Evolutionary conservation across 2,113 vertebrate species (phyloP), one percentile per base, ranked within the genome.

Genomic region (Ciconia boyciana): DNA sequence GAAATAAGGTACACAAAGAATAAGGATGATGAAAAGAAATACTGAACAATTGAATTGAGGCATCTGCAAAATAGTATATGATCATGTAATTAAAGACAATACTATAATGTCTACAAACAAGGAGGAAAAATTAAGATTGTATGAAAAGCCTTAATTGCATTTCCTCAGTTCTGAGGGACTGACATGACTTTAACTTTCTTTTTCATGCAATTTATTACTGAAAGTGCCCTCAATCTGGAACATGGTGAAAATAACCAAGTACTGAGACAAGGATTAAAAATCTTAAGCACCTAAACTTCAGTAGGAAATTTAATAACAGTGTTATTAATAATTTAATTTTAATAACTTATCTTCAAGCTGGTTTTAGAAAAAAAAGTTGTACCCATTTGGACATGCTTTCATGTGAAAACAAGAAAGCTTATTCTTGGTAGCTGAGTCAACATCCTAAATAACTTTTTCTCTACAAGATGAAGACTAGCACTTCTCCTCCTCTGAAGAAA

Each of bases 11-110:
- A 97, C 94, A 95, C 86, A 95, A 96, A 96, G 96, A 96, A 92
- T 89, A 89, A 87, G 16, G 55, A 97, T 95, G 72, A 95, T 96
- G 91, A 96, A 97, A 96, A 92, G 96, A 94, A 96, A 94, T 60
- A 60, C 28, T 84, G 94, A 97, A 95, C 94, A 96, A 96, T 89
- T 96, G 94, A 95, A 75, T 10, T 48, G 95, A 96, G 87, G 89
- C 89, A 89, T 89, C 80, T 84, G 89, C 89, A 97, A 97, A 94
- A 95, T 43, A 94, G 95, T 95, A 48, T 89, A 95, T 95, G 95
- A 97, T 96, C 95, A 94, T 91, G 72, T 94, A 96, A 96, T 97
- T 97, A 96, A 96, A 91, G 91, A 91, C 94, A 96, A 92, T 94
- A 70, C 71, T 74, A 22, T 58, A 88, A 86, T 77, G 90, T 61